phyloP scores from a whole-genome alignment of 2,888 invertebrate species.

The Agonopterix subpropinquella region DNA sequence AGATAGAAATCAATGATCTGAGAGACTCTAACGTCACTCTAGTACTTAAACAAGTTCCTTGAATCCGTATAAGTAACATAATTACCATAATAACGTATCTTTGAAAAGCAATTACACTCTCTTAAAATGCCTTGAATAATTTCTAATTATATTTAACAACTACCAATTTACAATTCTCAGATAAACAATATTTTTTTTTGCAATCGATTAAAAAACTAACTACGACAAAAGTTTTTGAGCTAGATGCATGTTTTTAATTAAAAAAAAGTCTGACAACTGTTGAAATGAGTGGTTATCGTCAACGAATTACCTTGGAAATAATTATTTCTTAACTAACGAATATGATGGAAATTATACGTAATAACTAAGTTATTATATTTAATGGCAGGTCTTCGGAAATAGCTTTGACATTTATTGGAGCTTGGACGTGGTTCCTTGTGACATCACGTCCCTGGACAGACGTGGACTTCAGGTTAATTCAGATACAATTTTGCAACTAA shows the following conservation, averaged over 20 bases:
- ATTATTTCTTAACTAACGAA: conserved; percentile 11
- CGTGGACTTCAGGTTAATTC: neutral
- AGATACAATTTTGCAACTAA: too few species aligned
- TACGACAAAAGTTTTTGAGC: neutral
- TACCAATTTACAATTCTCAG: neutral
- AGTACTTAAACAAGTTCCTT: neutral
- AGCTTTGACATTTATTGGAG: conserved; percentile 19
- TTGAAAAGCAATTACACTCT: neutral
- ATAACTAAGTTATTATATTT: conserved; percentile 15
- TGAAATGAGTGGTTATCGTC: neutral
- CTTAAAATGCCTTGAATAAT: too few species aligned
- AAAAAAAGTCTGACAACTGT: neutral
- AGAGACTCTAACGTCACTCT: neutral
- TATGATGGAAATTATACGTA: conserved; percentile 13
- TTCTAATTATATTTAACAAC: neutral
- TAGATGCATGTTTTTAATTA: neutral
- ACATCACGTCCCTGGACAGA: neutral
- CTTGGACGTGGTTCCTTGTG: conserved; percentile 2
- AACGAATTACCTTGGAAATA: conserved; percentile 3
- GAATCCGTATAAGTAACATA: neutral
- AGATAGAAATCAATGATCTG: too few species aligned
- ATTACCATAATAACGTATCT: neutral
- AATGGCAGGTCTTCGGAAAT: conserved; percentile 14
- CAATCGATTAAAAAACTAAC: neutral
- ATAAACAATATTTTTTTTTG: neutral